Percentiles rank a stretch among this genome's conserved stretches.
Evolutionary conservation across 1,140 invertebrate species (phyloP).

Genomic region (Medauroidea extradentata): DNA sequence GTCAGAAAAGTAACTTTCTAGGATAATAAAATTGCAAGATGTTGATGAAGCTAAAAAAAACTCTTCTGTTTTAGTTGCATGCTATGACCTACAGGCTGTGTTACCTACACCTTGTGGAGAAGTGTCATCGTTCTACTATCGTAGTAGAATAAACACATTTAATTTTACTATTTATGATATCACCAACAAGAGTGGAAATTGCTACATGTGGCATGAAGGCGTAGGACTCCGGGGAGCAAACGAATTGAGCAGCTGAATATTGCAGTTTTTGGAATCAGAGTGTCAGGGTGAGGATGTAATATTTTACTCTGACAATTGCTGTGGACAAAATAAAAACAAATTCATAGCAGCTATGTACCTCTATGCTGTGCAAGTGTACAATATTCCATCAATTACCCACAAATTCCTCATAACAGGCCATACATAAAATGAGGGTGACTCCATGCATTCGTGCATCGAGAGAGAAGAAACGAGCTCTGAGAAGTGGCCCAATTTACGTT

Average conservation of each 20-base stretch:
- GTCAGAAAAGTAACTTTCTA: background rate
- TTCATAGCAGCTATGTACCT: constrained; percentile 33
- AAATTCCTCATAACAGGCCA: constrained; percentile 43
- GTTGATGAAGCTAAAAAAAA: background rate
- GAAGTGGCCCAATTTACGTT: constrained; percentile 25
- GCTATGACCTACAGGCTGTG: constrained; percentile 34
- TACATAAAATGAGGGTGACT: constrained; percentile 43
- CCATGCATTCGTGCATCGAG: constrained; percentile 36
- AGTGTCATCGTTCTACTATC: constrained; percentile 34
- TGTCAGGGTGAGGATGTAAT: constrained; percentile 8
- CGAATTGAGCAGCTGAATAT: constrained; percentile 30
- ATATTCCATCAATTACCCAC: constrained; percentile 34
- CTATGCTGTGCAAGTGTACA: constrained; percentile 31
- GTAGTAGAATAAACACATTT: constrained; percentile 27
- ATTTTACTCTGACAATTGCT: constrained; percentile 42
- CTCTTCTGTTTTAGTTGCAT: constrained; percentile 15
- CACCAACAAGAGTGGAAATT: constrained; percentile 18
- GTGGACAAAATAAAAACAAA: constrained; percentile 44
- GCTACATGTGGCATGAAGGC: constrained; percentile 29
- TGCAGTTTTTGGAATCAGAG: constrained; percentile 23
- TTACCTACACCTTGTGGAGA: constrained; percentile 27
- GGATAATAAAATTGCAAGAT: background rate
- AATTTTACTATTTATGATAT: constrained; percentile 34
- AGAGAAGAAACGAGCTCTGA: constrained; percentile 29
- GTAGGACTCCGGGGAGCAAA: constrained; percentile 28